phyloP scores from a whole-genome alignment of 2,113 vertebrate species.

The Coptodon bakossiorum region DNA sequence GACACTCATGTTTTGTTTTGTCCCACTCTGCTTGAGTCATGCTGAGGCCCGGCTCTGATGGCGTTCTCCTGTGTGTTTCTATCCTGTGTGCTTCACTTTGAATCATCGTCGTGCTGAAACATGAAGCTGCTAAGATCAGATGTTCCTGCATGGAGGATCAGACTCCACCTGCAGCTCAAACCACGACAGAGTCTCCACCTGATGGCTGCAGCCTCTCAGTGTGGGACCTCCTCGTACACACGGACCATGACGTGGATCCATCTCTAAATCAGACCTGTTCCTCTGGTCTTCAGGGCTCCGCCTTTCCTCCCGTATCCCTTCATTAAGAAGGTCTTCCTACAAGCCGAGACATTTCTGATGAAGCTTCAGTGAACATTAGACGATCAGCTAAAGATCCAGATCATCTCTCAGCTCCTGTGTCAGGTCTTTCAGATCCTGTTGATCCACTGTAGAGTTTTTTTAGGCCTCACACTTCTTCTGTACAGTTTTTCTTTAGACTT shows the following conservation, averaged over 20 bases:
- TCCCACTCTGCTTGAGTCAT: accelerated
- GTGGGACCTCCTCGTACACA: neutral
- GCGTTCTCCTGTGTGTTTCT: neutral
- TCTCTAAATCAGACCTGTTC: neutral
- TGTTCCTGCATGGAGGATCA: neutral
- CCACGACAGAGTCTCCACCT: neutral
- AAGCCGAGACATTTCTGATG: neutral
- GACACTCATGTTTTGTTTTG: accelerated
- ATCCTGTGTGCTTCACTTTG: neutral
- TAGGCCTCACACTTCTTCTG: neutral
- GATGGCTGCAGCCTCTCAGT: neutral
- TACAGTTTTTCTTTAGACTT: neutral
- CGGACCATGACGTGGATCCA: neutral
- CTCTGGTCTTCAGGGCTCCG: neutral
- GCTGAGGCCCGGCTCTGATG: neutral
- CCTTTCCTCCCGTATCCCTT: neutral
- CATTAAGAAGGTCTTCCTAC: neutral
- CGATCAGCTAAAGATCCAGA: neutral
- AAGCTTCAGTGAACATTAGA: neutral
- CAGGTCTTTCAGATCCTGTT: neutral
- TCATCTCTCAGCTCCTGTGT: neutral
- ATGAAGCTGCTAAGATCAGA: neutral
- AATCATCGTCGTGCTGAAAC: neutral
- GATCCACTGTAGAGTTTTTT: neutral
- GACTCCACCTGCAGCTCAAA: neutral